Percentiles rank a stretch among this genome's conserved stretches.
phyloP scores from a whole-genome alignment of 2,888 invertebrate genomes.

The Polydrusus cervinus region DNA sequence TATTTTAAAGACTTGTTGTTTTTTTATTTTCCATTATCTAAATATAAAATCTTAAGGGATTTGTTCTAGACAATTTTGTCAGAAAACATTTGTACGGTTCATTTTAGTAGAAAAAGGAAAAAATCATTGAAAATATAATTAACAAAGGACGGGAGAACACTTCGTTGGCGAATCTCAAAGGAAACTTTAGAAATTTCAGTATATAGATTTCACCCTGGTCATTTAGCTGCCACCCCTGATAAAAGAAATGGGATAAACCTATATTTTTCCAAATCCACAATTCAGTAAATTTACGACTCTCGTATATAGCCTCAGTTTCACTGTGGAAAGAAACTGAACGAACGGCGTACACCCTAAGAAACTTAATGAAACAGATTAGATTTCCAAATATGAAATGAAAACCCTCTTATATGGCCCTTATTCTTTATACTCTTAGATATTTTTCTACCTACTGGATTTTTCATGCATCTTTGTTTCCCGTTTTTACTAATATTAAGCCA shows the following conservation, averaged over 20 bases:
- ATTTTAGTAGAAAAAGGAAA: conserved; percentile 34
- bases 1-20: not conserved
- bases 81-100: conserved; percentile 27
- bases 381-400: conserved; percentile 53
- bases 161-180: conserved; percentile 35
- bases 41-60: conserved; percentile 8
- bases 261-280: conserved; percentile 68
- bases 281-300: conserved; percentile 67
- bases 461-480: conserved; percentile 44
- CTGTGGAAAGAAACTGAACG: conserved; percentile 56
- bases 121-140: conserved; percentile 49
- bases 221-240: conserved; percentile 64
- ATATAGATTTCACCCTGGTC: conserved; percentile 57
- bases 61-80: conserved; percentile 21
- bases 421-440: conserved; percentile 45
- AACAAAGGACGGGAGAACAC: conserved; percentile 41
- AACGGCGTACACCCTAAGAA: conserved; percentile 58
- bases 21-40: not conserved
- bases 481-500: conserved; percentile 44
- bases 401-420: conserved; percentile 51
- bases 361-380: conserved; percentile 66
- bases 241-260: conserved; percentile 67
- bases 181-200: conserved; percentile 50
- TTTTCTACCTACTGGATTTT: conserved; percentile 45
- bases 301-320: conserved; percentile 63